These are phyloP conservation scores for Karalla daura DNA, from an alignment of 2,797 vertebrate species.

Conservation along the genomic window DNA sequence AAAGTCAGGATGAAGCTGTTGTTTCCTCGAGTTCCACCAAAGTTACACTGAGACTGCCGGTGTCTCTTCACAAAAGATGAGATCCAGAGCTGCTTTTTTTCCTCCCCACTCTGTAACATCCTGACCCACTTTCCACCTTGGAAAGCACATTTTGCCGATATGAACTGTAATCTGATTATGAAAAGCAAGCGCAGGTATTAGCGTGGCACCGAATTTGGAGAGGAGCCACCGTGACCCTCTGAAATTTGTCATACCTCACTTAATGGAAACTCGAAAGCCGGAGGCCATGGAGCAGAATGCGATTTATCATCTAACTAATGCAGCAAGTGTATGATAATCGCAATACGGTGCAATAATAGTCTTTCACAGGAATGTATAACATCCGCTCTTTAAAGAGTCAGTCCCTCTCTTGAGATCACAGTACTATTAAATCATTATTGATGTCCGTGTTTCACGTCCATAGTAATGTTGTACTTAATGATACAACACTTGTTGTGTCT, in stretches of 20 bases:
- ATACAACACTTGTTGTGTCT: not conserved
- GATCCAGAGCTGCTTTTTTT: conserved; percentile 20
- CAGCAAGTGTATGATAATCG: conserved; percentile 2
- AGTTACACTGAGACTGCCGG: conserved; percentile 15
- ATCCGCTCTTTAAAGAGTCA: not conserved
- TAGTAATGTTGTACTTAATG: not conserved
- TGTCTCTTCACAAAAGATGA: conserved; percentile 11
- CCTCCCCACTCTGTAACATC: conserved; percentile 22
- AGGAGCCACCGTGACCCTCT: conserved; percentile 13
- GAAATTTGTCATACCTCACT: conserved; percentile 29
- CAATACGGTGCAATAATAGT: not conserved
- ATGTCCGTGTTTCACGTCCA: conserved; percentile 4
- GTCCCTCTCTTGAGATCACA: not conserved
- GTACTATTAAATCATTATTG: not conserved
- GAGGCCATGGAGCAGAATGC: not conserved
- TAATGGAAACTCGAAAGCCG: conserved; percentile 16
- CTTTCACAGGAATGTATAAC: not conserved
- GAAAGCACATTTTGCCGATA: conserved; percentile 31
- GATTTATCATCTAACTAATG: conserved; percentile 19
- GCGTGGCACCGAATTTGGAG: conserved; percentile 11
- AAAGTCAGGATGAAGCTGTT: not conserved
- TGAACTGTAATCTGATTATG: conserved; percentile 57
- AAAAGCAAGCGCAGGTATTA: conserved; percentile 41
- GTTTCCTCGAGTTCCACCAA: conserved; percentile 19
- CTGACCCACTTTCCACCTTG: conserved; percentile 56